Conservation (phyloP, 2,888 invertebrate genomes). For the Conus canariensis region DNA sequence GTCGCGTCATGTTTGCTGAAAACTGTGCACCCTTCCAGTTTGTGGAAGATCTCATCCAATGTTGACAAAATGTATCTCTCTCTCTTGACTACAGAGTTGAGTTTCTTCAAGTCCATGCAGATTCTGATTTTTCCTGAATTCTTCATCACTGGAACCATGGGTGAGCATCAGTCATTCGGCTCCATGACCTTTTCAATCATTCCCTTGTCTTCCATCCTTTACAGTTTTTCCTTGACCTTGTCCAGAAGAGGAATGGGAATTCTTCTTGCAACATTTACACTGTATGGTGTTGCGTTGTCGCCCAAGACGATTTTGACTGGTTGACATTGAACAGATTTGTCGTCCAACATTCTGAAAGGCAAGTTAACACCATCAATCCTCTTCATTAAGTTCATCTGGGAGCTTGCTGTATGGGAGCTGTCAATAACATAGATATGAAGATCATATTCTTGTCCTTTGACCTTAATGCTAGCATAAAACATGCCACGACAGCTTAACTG, state of each 20-base stretch:
- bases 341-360: background rate
- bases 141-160: slow-evolving; percentile 18
- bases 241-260: slow-evolving; percentile 30
- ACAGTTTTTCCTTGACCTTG: slow-evolving; percentile 24
- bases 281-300: slow-evolving; percentile 24
- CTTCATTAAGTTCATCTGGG: background rate
- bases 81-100: slow-evolving; percentile 7
- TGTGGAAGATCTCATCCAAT: slow-evolving; percentile 14
- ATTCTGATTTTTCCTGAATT: background rate
- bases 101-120: slow-evolving; percentile 13
- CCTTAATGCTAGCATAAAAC: no score
- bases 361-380: background rate
- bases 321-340: background rate
- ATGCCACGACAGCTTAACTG: background rate
- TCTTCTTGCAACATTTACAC: slow-evolving; percentile 15
- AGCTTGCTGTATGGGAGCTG: background rate
- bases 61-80: slow-evolving; percentile 21
- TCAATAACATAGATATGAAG: background rate
- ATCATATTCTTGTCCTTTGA: background rate
- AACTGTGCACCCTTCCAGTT: slow-evolving; percentile 6
- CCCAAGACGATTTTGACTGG: slow-evolving; percentile 25
- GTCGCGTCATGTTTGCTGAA: slow-evolving; percentile 31
- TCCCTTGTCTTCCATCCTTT: background rate
- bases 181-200: slow-evolving; percentile 29
- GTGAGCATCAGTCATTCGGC: slow-evolving; percentile 4